Evolutionary conservation across 1,140 invertebrate genomes (phyloP), one percentile per base, ranked within the genome.

Genomic region (Aphelinus atriplicis): DNA sequence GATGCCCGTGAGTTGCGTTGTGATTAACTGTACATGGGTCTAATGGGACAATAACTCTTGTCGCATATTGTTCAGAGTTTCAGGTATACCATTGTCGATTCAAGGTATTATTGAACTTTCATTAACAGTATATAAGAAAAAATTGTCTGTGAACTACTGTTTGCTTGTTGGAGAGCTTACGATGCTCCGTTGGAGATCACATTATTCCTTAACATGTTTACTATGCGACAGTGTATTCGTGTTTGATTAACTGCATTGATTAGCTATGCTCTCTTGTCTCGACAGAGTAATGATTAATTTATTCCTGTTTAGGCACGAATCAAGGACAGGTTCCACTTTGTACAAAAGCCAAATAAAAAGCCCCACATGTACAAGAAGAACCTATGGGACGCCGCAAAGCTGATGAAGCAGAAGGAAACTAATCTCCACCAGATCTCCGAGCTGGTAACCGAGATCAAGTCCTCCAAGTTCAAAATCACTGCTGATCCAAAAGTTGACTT

Each of bases 401-500:
- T 2, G 9, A 57, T 50, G 45, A 9, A 80, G 70, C 26, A 76
- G 61, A 47, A 53, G 65, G 46, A 58, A 1, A 43, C 65, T 60
- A 7, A 64, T 47, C 3, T 68, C 43, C 9, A 47, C 2, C 50
- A 62, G 7, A 48, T 75, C 26, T 67, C 48, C 56, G 63, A 56
- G 50, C 76, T 65, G 26, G 77, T 6, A 53, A 77, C 53, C 2
- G 46, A 60, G 5, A 78, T 82, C 46, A 58, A 84, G 63, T 78
- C 83, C 1, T 57, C 74, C 3, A 74, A 68, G 2, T 69, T 84
- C 7, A 82, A 76, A 56, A 84, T 84, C 53, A 62, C 71, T 3
- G 10, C 76, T 9, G 78, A 81, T 7, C 57, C 73, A 26, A 64
- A 77, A 42, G 58, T 76, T 7, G 77, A 82, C n/a, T 9, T 71